Evolutionary conservation across 2,797 vertebrate species (phyloP), one percentile per base, ranked within the genome.

Genomic region (Apogon talboti): DNA sequence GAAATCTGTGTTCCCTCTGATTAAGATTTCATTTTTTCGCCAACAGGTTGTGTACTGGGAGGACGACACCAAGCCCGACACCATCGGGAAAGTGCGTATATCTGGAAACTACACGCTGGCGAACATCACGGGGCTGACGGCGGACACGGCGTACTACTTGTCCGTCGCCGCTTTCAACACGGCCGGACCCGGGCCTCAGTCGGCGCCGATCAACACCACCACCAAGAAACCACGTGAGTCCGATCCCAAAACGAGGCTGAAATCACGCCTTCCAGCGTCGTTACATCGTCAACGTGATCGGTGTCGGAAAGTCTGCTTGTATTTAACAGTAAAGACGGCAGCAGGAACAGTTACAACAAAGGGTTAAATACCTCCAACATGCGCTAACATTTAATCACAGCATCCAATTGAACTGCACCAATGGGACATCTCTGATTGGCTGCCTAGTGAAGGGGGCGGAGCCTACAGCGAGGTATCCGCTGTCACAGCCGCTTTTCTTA

Each of bases 171-270:
- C 96, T 33, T 97, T 95, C 68, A 98, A 98, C 80, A 98, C 95
- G 0, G 96, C 96, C 0, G 97, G 97, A 14, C 87, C 94, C 0
- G 96, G 97, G 15, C 96, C 96, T 7, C 97, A 96, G 58, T 96
- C 96, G 0, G 79, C 76, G n/a, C 94, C 95, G 0, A 94, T 97
- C 61, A 98, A 98, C 54, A 90, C 92, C 62, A 98, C 96, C 82
- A 98, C 97, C 19, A 97, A 96, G 92, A 98, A 97, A 86, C 93
- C 95, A 76, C 95, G 97, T 98, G 90, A 90, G 96, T 95, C 40
- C 14, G 3, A 54, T 51, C 57, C 50, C 13, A 4, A 12, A 18
- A 7, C 6, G 54, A 12, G 54, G 18, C 8, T 70, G 50, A 71
- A 46, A 61, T 66, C 2, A 50, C 61, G 54, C 58, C 50, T 46